phyloP scores from a whole-genome alignment of 2,113 vertebrate genomes.

The Dermatemys mawii region DNA sequence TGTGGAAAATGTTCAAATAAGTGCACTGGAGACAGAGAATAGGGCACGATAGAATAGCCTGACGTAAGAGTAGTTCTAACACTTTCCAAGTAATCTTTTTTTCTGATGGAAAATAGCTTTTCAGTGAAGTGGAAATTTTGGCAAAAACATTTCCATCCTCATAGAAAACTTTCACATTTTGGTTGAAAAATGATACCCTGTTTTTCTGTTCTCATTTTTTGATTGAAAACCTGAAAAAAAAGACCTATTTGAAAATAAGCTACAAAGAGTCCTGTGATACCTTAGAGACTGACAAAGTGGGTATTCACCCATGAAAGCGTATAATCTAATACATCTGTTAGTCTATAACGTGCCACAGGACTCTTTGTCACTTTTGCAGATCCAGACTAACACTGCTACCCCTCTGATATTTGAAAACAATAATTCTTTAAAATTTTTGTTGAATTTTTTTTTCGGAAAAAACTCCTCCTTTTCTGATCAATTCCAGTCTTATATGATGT shows the following conservation, averaged over 20 bases:
- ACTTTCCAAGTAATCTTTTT: background rate
- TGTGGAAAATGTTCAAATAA: background rate
- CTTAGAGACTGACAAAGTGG: too few relatives aligned
- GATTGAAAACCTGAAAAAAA: background rate
- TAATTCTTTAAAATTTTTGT: background rate
- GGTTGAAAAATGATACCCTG: background rate
- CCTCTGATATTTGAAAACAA: conserved; percentile 6
- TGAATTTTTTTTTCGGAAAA: conserved; percentile 6
- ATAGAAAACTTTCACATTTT: background rate
- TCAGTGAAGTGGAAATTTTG: background rate
- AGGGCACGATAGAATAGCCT: background rate
- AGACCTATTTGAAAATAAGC: background rate
- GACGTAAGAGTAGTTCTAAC: background rate
- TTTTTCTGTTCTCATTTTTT: background rate
- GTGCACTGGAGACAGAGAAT: background rate
- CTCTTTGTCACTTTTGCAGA: too few relatives aligned
- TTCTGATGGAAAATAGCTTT: background rate
- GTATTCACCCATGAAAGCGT: too few relatives aligned
- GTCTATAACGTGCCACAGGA: too few relatives aligned
- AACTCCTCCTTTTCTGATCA: background rate
- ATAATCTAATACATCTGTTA: too few relatives aligned
- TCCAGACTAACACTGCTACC: too few relatives aligned
- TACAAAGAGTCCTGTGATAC: too few relatives aligned
- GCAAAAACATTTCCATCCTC: background rate
- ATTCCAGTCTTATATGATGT: background rate